Percentiles rank a stretch among this genome's conserved stretches.
These are phyloP conservation scores for Azorinus chamasolen DNA, from an alignment of 2,888 invertebrate genomes.

Conservation along the genomic window DNA sequence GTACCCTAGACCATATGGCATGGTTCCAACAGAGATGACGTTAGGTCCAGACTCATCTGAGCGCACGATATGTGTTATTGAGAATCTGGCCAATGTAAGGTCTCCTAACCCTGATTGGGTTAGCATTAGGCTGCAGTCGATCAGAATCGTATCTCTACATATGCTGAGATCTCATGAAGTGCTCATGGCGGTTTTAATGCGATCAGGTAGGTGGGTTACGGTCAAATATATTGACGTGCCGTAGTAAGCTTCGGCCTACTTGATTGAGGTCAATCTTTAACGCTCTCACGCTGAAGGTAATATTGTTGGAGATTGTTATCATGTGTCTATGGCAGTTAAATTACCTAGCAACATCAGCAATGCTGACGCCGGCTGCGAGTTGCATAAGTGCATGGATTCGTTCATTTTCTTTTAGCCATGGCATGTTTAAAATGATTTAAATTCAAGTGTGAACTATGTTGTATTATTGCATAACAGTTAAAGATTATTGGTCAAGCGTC, in stretches of 20 bases:
- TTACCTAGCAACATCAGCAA: constrained; percentile 8
- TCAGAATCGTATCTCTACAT: too few species aligned
- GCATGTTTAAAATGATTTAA: background rate
- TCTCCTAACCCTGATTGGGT: constrained; percentile 2
- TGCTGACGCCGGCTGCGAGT: constrained; percentile 8
- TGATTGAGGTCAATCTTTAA: background rate
- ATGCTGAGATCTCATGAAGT: background rate
- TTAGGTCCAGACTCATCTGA: background rate
- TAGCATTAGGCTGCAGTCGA: constrained; percentile 2
- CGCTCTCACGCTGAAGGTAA: background rate
- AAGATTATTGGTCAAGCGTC: constrained; percentile 1
- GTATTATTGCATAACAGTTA: background rate
- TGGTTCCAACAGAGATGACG: background rate
- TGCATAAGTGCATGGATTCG: background rate
- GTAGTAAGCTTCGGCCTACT: constrained; percentile 1
- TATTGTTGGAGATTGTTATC: constrained; percentile 1
- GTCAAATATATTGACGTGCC: constrained; percentile 4
- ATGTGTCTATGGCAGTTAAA: constrained; percentile 5
- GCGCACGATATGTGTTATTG: too few species aligned
- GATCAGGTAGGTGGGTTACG: background rate
- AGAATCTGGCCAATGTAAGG: background rate
- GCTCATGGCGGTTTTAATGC: constrained; percentile 2
- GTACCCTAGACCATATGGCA: constrained; percentile 3
- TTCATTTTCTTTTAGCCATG: background rate
- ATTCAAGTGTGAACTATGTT: too few species aligned